Base-by-base conservation (phyloP, 2,113 vertebrate species). In the Aegypius monachus region DNA sequence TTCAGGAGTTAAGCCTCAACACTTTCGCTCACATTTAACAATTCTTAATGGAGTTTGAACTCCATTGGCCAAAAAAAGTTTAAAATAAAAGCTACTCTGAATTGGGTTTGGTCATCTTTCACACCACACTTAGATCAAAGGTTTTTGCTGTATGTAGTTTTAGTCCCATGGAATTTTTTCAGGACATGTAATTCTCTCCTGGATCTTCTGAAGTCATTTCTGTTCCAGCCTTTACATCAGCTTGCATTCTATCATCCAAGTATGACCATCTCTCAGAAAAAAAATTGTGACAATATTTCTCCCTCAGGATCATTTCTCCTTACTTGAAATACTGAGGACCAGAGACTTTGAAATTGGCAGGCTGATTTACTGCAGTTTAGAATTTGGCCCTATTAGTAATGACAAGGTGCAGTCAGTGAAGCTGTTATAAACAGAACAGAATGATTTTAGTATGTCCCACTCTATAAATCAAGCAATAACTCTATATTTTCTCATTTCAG, bases 41-140 rank as follows among this genome's bases (percentile, higher is more conserved):
- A 70, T 87, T 78, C 42, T 88, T 95, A 88, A 86, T 81, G 52
- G 71, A 70, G 50, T 75, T 47, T 75, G 50, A 95, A 81, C n/a
- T 81, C 72, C 70, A 88, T 52, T 93, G 93, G 29, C 27, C 52
- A 93, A 43, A 13, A n/a, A 53, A 91, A 65, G 17, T 50, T 83
- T 92, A 93, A 84, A 88, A 94, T 90, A 90, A 87, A 81, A 96
- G n/a, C 47, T 48, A 25, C 80, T 58, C 56, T 79, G 29, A 90
- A 82, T 12, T 81, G 15, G 12, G 12, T 56, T 95, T 94, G 10
- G 9, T 94, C 25, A 70, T 79, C 90, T 70, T 79, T 95, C 53
- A 83, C 31, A 29, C 17, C 73, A 63, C 16, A 38, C 13, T 83
- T 66, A 88, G 25, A 95, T 36, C 81, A 96, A 95, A 94, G 18